Percentiles rank a stretch among this genome's conserved stretches.
These are phyloP conservation scores for Zingel zingel DNA, from an alignment of 2,113 vertebrate genomes.

Conservation along the genomic window DNA sequence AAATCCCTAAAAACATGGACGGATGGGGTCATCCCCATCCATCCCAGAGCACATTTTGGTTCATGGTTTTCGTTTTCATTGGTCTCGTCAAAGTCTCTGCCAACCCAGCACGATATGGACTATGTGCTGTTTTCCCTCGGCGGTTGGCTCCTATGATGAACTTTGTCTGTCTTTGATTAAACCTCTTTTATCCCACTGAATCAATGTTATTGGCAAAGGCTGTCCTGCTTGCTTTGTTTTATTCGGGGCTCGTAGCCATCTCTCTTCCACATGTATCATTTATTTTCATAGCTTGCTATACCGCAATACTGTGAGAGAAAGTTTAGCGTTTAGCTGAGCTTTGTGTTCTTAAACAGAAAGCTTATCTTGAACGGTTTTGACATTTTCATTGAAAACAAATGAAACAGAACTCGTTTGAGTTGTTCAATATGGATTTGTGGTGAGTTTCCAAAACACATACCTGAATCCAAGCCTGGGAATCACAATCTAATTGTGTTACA, in stretches of 20 bases:
- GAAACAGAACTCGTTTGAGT: conserved; percentile 30
- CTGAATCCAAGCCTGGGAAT: conserved; percentile 40
- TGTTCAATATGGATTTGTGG: conserved; percentile 53
- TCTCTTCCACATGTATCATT: conserved; percentile 49
- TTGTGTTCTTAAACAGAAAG: conserved; percentile 57
- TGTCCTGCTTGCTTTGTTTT: neutral
- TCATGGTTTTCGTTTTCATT: conserved; percentile 46
- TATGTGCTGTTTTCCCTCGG: conserved; percentile 34
- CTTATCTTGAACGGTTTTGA: conserved; percentile 46
- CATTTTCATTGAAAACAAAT: conserved; percentile 57
- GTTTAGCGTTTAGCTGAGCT: conserved; percentile 21
- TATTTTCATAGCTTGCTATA: conserved; percentile 56
- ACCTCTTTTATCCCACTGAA: conserved; percentile 44
- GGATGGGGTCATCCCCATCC: conserved; percentile 18
- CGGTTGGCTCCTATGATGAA: conserved; percentile 37
- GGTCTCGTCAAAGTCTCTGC: conserved; percentile 26
- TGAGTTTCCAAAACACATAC: conserved; percentile 45
- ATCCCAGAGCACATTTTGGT: conserved; percentile 24
- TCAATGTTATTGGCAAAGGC: conserved; percentile 27
- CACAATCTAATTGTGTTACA: conserved; percentile 22
- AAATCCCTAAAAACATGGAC: conserved; percentile 14
- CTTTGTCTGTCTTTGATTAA: conserved; percentile 55
- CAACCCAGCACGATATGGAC: conserved; percentile 41
- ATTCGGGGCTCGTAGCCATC: conserved; percentile 30
- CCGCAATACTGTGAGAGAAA: conserved; percentile 38